Conservation (phyloP, 2,113 vertebrate genomes). For the Scolopax mira region DNA sequence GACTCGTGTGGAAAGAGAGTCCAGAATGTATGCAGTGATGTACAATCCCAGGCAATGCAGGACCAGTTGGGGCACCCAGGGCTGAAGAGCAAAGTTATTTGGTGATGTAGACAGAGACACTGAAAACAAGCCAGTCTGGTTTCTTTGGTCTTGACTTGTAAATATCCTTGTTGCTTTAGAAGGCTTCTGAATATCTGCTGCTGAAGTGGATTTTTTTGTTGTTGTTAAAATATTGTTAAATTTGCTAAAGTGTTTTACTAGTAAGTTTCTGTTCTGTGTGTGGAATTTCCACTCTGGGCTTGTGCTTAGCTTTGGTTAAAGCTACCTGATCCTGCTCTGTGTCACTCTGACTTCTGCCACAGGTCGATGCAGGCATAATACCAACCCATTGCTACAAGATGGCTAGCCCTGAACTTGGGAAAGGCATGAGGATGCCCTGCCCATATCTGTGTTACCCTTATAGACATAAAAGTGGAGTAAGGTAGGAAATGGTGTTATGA, state of each 20-base stretch:
- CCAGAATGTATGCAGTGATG: neutral
- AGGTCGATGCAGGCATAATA: rapidly evolving
- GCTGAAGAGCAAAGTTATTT: neutral
- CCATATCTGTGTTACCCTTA: rapidly evolving
- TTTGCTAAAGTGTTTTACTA: neutral
- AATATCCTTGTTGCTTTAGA: neutral
- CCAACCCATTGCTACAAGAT: rapidly evolving
- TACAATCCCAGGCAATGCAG: neutral
- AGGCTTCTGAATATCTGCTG: neutral
- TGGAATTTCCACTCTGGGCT: neutral
- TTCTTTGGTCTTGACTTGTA: neutral
- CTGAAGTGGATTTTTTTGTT: neutral
- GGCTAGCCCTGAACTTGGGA: neutral
- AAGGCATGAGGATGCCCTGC: neutral
- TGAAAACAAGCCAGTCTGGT: neutral
- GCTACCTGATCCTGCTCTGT: neutral
- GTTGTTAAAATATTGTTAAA: neutral
- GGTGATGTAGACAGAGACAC: neutral
- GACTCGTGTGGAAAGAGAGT: neutral
- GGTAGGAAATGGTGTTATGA: neutral
- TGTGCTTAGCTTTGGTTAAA: neutral
- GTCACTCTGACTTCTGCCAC: neutral
- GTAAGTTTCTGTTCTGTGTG: neutral
- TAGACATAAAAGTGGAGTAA: neutral
- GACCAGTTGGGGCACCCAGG: neutral